These are phyloP conservation scores for Drosophila eohydei DNA, from an alignment of 2,888 invertebrate genomes.

Conservation along the genomic window DNA sequence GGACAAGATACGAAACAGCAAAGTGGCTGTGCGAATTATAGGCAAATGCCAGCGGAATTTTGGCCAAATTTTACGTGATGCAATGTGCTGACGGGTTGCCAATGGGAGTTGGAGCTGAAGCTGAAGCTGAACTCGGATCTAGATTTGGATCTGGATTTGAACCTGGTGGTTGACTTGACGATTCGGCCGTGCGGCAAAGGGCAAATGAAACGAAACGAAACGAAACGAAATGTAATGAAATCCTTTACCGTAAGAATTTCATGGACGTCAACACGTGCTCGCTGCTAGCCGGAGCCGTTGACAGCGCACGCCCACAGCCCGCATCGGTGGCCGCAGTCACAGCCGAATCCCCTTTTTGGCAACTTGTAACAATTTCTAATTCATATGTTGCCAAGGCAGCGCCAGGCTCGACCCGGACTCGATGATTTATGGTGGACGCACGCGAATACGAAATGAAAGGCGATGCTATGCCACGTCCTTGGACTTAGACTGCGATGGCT, in stretches of 20 bases:
- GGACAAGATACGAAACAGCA: constrained; percentile 14
- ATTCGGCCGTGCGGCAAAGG: constrained; percentile 58
- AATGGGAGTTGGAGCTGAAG: constrained; percentile 8
- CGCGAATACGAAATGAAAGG: constrained; percentile 69
- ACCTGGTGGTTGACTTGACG: constrained; percentile 39
- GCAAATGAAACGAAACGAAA: constrained; percentile 54
- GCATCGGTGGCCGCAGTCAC: constrained; percentile 2
- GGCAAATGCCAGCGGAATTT: constrained; percentile 49
- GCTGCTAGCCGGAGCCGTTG: constrained; percentile 58
- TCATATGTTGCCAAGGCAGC: constrained; percentile 69
- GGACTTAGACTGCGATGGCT: constrained; percentile 12
- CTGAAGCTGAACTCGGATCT: constrained; percentile 16
- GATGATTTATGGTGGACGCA: constrained; percentile 73
- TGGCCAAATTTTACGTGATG: constrained; percentile 56
- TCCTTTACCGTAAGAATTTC: constrained; percentile 82
- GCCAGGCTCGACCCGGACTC: constrained; percentile 19
- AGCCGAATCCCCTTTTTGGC: constrained; percentile 7
- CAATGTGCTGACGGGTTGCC: constrained; percentile 38
- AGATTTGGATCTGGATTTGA: constrained; percentile 13
- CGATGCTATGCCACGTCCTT: constrained; percentile 31
- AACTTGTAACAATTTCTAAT: constrained; percentile 73
- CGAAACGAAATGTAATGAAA: constrained; percentile 66
- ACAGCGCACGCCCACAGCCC: constrained; percentile 40
- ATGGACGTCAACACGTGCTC: constrained; percentile 80
- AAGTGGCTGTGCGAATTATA: constrained; percentile 54